phyloP scores from a whole-genome alignment of 2,888 invertebrate species.

The Eupithecia subumbrata region DNA sequence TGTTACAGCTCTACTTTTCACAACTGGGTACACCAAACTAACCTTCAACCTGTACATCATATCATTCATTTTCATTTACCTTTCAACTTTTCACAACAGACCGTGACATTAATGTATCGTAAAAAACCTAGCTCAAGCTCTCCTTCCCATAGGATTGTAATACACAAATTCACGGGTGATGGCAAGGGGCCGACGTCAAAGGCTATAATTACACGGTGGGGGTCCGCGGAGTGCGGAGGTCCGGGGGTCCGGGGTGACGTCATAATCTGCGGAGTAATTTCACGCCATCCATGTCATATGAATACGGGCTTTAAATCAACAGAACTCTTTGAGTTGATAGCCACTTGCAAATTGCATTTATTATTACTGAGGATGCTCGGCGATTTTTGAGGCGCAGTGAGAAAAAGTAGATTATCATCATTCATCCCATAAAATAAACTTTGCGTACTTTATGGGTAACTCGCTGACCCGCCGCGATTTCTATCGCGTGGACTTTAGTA shows the following conservation, averaged over 20 bases:
- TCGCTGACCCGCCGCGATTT: too few relatives aligned
- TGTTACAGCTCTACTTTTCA: too few relatives aligned
- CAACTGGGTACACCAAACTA: too few relatives aligned
- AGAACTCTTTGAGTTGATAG: slow-evolving; percentile 6
- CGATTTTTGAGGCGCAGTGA: not conserved
- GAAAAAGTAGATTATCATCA: too few relatives aligned
- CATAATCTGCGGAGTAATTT: slow-evolving; percentile 55
- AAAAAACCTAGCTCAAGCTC: slow-evolving; percentile 22
- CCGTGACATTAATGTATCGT: too few relatives aligned
- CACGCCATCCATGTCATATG: slow-evolving; percentile 44
- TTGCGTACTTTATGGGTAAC: too few relatives aligned
- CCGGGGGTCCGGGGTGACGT: slow-evolving; percentile 41
- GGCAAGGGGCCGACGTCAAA: slow-evolving; percentile 59
- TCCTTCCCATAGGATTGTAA: slow-evolving; percentile 52
- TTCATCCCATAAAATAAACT: too few relatives aligned
- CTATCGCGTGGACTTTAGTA: too few relatives aligned
- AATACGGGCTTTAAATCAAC: slow-evolving; percentile 33
- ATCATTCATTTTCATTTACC: too few relatives aligned
- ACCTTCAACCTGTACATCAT: too few relatives aligned
- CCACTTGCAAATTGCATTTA: slow-evolving; percentile 19
- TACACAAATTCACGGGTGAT: slow-evolving; percentile 51
- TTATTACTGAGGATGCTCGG: not conserved
- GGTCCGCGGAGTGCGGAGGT: slow-evolving; percentile 26
- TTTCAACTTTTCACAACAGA: too few relatives aligned
- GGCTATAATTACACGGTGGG: slow-evolving; percentile 58